Conservation (phyloP, 2,888 invertebrate species). For the Melanophora roralis region DNA sequence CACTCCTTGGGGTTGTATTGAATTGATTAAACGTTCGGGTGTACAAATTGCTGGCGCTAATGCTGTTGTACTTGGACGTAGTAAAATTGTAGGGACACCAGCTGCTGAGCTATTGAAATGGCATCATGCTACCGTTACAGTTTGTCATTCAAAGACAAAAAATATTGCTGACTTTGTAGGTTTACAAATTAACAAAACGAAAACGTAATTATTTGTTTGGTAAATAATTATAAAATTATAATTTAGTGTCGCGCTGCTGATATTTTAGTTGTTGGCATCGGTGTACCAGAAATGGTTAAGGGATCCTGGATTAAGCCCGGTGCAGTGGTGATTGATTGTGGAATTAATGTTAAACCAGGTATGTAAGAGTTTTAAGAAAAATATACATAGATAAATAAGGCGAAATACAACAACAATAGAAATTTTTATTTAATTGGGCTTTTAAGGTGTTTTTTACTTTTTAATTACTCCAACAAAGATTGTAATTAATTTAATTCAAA, state of each 20-base stretch:
- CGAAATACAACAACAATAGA: too few relatives aligned
- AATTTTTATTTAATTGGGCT: too few relatives aligned
- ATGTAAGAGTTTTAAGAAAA: constrained; percentile 11
- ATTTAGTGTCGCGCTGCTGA: constrained; percentile 87
- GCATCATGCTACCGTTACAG: constrained; percentile 97
- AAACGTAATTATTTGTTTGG: too few relatives aligned
- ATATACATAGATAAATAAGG: too few relatives aligned
- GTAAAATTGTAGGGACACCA: constrained; percentile 98
- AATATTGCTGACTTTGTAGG: constrained; percentile 86
- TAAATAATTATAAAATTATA: not conserved
- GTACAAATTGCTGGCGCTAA: constrained; percentile 87
- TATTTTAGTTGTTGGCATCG: constrained; percentile 97
- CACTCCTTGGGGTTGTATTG: constrained; percentile 96
- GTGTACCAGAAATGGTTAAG: constrained; percentile 91
- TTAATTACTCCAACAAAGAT: too few relatives aligned
- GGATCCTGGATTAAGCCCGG: constrained; percentile 98
- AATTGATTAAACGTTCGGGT: constrained; percentile 85
- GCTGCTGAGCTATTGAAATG: constrained; percentile 95
- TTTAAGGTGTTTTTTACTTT: too few relatives aligned
- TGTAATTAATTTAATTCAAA: too few relatives aligned
- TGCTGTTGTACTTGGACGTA: constrained; percentile 96
- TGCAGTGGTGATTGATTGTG: constrained; percentile 98
- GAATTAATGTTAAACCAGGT: constrained; percentile 95
- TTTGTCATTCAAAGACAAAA: constrained; percentile 96
- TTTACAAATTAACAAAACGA: too few relatives aligned